A percentile compares a stretch with the other conserved stretches of the same genome.
phyloP scores from a whole-genome alignment of 2,113 vertebrate species.

The Pedetes capensis region DNA sequence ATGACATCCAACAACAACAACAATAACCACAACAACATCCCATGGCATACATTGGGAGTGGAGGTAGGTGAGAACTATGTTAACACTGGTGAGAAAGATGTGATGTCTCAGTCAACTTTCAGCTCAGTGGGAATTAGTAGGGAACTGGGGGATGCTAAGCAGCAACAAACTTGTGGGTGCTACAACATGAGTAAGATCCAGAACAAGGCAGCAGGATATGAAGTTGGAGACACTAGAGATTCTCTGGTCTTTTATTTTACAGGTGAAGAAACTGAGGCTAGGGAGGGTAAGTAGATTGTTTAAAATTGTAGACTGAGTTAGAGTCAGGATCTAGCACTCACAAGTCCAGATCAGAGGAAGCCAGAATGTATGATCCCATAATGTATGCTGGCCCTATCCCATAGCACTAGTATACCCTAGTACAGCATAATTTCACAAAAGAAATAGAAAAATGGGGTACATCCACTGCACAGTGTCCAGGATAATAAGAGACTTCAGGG shows the following conservation, averaged over 20 bases:
- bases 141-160: not conserved
- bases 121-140: not conserved
- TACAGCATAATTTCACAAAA: not conserved
- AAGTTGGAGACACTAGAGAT: not conserved
- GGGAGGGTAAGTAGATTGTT: not conserved
- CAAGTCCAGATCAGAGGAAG: not conserved
- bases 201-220: not conserved
- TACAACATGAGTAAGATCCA: not conserved
- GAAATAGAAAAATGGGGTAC: not conserved
- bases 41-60: not conserved
- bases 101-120: not conserved
- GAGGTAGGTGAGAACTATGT: fast-evolving
- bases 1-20: no score
- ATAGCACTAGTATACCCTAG: not conserved
- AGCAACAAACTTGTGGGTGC: not conserved
- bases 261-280: not conserved
- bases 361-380: fast-evolving
- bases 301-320: not conserved
- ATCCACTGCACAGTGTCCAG: not conserved
- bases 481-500: not conserved
- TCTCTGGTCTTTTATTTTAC: not conserved
- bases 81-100: not conserved
- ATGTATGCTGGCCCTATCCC: fast-evolving
- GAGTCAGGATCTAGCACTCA: not conserved
- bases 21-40: no score